A percentile compares a stretch with the other conserved stretches of the same genome.
Conservation (phyloP, 1,140 invertebrate species). For the Lanistes nyassanus region DNA sequence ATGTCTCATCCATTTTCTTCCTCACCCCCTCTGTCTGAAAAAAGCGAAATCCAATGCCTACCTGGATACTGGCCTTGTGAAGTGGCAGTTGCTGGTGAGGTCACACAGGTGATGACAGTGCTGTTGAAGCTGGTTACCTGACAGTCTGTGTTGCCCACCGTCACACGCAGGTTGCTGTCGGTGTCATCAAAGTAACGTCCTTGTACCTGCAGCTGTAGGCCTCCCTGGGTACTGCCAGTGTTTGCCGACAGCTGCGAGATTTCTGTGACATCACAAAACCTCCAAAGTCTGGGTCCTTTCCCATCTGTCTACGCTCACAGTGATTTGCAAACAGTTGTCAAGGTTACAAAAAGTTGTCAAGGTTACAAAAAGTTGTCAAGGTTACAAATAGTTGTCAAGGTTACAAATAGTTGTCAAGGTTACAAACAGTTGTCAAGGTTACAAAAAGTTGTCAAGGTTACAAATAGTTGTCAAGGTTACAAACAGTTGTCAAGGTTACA, state of each 20-base stretch:
- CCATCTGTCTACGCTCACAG: too few species aligned
- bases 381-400: too few species aligned
- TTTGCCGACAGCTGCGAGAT: constrained; percentile 38
- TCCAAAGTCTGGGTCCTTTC: too few species aligned
- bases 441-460: too few species aligned
- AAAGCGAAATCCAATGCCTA: not conserved
- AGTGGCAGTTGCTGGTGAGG: not conserved
- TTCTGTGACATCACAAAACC: constrained; percentile 44
- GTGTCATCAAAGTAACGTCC: constrained; percentile 54
- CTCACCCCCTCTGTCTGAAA: not conserved
- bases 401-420: too few species aligned
- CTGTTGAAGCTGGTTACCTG: constrained; percentile 6
- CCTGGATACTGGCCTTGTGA: not conserved
- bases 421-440: too few species aligned
- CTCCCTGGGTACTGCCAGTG: constrained; percentile 47
- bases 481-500: too few species aligned
- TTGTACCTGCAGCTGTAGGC: constrained; percentile 41
- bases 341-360: too few species aligned
- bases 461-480: too few species aligned
- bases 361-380: too few species aligned
- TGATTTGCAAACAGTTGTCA: too few species aligned
- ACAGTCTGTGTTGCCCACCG: constrained; percentile 36
- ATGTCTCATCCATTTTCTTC: not conserved
- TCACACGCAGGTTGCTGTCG: constrained; percentile 31
- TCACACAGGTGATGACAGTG: not conserved